Percentiles rank a stretch among this genome's conserved stretches.
phyloP scores from a whole-genome alignment of 2,797 vertebrate genomes.

The Thunnus albacares region DNA sequence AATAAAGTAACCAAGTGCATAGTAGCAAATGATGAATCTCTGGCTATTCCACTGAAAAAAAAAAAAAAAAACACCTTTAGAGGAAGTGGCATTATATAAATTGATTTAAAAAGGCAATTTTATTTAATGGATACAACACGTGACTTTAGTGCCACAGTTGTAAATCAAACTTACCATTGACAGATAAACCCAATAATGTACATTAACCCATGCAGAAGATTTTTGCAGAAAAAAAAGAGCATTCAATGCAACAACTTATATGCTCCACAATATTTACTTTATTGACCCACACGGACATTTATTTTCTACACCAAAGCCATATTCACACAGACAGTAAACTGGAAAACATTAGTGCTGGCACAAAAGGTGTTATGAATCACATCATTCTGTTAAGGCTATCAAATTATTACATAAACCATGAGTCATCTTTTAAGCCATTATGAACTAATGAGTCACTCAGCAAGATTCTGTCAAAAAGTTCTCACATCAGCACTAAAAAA shows the following conservation, averaged over 20 bases:
- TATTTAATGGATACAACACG: neutral
- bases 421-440: slow-evolving; percentile 52
- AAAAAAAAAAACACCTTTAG: too few species aligned
- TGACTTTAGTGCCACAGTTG: slow-evolving; percentile 4
- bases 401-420: slow-evolving; percentile 18
- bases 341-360: slow-evolving; percentile 30
- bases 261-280: slow-evolving; percentile 20
- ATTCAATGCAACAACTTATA: slow-evolving; percentile 30
- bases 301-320: slow-evolving; percentile 29
- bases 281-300: slow-evolving; percentile 29
- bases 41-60: too few species aligned
- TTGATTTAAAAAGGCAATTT: neutral
- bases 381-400: slow-evolving; percentile 32
- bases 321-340: slow-evolving; percentile 35
- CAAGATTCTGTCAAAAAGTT: slow-evolving; percentile 38
- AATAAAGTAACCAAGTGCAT: neutral
- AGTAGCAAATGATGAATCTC: neutral
- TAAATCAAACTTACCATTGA: slow-evolving; percentile 1
- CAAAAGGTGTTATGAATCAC: slow-evolving; percentile 45
- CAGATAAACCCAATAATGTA: neutral
- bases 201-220: neutral
- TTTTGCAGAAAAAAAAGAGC: neutral
- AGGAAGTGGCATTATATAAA: neutral
- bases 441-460: slow-evolving; percentile 53
- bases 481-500: slow-evolving; percentile 16